Percentiles rank a stretch among this genome's conserved stretches.
Conservation (phyloP, 2,113 vertebrate species). For the Pungitius pungitius region DNA sequence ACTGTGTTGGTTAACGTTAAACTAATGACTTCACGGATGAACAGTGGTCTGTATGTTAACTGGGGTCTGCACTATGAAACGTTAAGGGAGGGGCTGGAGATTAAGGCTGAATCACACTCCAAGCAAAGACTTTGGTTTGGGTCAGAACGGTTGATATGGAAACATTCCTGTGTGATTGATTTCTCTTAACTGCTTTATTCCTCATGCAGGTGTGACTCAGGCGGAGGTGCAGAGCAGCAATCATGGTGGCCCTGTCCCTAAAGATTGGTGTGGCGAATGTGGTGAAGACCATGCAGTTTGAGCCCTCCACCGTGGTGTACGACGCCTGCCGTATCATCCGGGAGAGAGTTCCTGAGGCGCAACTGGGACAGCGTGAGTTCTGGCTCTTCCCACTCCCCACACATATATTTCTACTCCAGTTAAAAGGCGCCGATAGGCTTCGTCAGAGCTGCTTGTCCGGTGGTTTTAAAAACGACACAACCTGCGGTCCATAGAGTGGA, state of each 20-base stretch:
- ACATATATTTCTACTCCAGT: background rate
- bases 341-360: conserved; percentile 94
- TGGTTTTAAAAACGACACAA: too few relatives aligned
- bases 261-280: conserved; percentile 98
- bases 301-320: conserved; percentile 97
- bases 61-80: too few relatives aligned
- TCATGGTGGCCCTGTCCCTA: conserved; percentile 97
- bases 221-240: conserved; percentile 74
- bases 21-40: too few relatives aligned
- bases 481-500: background rate
- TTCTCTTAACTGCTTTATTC: background rate
- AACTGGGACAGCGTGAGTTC: conserved; percentile 92
- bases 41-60: too few relatives aligned
- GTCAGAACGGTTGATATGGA: background rate
- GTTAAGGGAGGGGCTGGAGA: too few relatives aligned
- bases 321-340: conserved; percentile 96
- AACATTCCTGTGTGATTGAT: background rate
- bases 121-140: background rate
- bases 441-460: too few relatives aligned
- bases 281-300: conserved; percentile 99
- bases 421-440: too few relatives aligned
- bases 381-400: background rate
- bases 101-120: too few relatives aligned
- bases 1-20: too few relatives aligned
- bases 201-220: conserved; percentile 63